Evolutionary conservation across 2,113 vertebrate species (phyloP), one percentile per base, ranked within the genome.

Genomic region (Caranx ignobilis): DNA sequence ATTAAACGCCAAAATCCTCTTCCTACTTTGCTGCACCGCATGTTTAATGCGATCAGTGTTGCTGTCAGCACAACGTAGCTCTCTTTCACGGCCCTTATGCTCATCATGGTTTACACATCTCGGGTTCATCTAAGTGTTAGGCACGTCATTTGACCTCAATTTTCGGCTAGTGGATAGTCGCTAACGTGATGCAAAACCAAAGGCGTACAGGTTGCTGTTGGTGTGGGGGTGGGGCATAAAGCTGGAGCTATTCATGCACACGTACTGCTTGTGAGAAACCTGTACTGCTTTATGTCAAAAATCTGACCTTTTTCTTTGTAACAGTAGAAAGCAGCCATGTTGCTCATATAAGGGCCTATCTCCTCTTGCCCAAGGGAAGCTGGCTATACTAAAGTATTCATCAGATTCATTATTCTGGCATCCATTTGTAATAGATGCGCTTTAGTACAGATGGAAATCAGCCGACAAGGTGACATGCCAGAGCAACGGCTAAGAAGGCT

Each of bases 1-100:
- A 92, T 93, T 90, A 92, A 88, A 90, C 0, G 52, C 62, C 79
- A 10, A 79, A 76, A 71, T 83, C 60, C 77, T 81, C 64, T 26
- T 34, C 32, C 79, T 63, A 82, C 64, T 71, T 88, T 75, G 55
- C 70, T 48, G 73, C 71, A 18, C 31, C 62, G 55, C 35, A 77
- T 71, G 83, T 81, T 89, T 82, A 88, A 79, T 82, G 64, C 31
- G 16, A 87, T 88, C 88, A 82, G 79, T 86, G 81, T 75, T 77
- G 67, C 75, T 82, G 79, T 87, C 83, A 89, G 80, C 85, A 87
- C 65, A 85, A 39, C 72, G 50, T 75, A 60, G 60, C 82, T 85
- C 16, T 82, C 47, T 68, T 81, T 84, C 70, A 72, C 75, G 45
- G 68, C 74, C 71, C 77, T 71, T 64, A 65, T 83, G 71, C 50